Evolutionary conservation across 1,140 invertebrate species (phyloP).

Genomic region (Ceratina japonica): DNA sequence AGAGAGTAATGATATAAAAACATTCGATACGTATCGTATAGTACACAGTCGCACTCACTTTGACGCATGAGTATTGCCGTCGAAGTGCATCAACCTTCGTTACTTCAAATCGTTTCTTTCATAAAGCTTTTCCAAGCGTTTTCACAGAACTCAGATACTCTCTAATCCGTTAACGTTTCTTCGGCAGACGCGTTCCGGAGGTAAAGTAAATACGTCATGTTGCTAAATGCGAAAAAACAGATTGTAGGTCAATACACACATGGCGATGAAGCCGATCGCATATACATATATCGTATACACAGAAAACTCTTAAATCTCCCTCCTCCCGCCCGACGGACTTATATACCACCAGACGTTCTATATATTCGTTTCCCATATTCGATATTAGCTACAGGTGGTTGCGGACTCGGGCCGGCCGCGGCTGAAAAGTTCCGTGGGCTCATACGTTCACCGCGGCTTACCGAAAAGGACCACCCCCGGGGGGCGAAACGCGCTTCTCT

Average conservation of each 20-base stretch:
- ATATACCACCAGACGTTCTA: neutral
- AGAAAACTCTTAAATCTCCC: neutral
- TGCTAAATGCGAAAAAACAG: slow-evolving; percentile 35
- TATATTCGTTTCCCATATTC: neutral
- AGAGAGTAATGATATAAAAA: slow-evolving; percentile 10
- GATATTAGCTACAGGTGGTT: slow-evolving; percentile 23
- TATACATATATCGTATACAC: neutral
- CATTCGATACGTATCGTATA: neutral
- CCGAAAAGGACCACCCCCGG: neutral
- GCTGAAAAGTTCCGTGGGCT: neutral
- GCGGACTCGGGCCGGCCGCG: neutral
- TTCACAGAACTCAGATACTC: slow-evolving; percentile 30
- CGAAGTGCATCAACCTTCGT: slow-evolving; percentile 36
- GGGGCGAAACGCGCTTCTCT: neutral
- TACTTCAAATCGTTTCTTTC: slow-evolving; percentile 28
- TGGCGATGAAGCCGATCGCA: neutral
- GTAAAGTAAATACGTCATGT: slow-evolving; percentile 27
- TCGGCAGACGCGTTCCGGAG: slow-evolving; percentile 9
- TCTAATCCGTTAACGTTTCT: slow-evolving; percentile 31
- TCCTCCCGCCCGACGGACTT: neutral
- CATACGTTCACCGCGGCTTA: neutral
- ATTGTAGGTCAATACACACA: slow-evolving; percentile 21
- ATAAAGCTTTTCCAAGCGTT: slow-evolving; percentile 9
- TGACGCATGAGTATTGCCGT: slow-evolving; percentile 38
- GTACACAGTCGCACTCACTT: slow-evolving; percentile 34